Percentiles rank a stretch among this genome's conserved stretches.
These are phyloP conservation scores for Tetraodon nigroviridis DNA, from an alignment of 2,113 vertebrate genomes.

Conservation along the genomic window DNA sequence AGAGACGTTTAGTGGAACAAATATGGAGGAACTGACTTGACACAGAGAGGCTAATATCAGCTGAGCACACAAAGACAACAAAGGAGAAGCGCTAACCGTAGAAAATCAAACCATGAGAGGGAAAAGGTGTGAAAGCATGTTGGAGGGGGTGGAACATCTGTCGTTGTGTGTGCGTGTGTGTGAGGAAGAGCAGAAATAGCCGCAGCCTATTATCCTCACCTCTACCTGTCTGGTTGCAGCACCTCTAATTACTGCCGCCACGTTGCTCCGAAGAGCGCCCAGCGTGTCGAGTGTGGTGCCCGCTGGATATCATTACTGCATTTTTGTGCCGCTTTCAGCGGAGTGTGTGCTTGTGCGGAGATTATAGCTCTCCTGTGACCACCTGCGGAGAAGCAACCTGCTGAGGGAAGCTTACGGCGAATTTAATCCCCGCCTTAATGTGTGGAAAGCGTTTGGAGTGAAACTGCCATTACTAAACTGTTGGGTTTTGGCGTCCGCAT, in stretches of 20 bases:
- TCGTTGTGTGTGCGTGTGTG: constrained; percentile 11
- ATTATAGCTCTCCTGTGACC: constrained; percentile 60
- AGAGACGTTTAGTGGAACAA: too few relatives aligned
- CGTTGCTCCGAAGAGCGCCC: constrained; percentile 42
- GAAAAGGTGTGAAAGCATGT: not conserved
- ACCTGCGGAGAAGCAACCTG: constrained; percentile 59
- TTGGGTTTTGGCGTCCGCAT: constrained; percentile 28
- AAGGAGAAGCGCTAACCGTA: constrained; percentile 1
- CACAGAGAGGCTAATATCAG: constrained; percentile 26
- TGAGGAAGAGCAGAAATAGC: constrained; percentile 60
- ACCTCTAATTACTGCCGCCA: constrained; percentile 61
- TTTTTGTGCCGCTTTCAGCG: not conserved
- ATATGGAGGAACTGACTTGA: not conserved
- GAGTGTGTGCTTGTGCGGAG: constrained; percentile 9
- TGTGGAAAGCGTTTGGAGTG: constrained; percentile 61
- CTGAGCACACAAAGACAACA: constrained; percentile 18
- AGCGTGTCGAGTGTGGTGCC: constrained; percentile 5
- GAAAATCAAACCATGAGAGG: constrained; percentile 6
- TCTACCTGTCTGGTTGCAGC: constrained; percentile 62
- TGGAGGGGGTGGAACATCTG: not conserved
- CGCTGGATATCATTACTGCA: not conserved
- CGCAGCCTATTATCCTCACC: constrained; percentile 52
- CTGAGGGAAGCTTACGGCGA: constrained; percentile 58
- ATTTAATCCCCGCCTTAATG: constrained; percentile 67
- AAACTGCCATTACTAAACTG: constrained; percentile 55